phyloP scores from a whole-genome alignment of 35 echinoderm and acorn worm genomes.

The Holothuria glaberrima region DNA sequence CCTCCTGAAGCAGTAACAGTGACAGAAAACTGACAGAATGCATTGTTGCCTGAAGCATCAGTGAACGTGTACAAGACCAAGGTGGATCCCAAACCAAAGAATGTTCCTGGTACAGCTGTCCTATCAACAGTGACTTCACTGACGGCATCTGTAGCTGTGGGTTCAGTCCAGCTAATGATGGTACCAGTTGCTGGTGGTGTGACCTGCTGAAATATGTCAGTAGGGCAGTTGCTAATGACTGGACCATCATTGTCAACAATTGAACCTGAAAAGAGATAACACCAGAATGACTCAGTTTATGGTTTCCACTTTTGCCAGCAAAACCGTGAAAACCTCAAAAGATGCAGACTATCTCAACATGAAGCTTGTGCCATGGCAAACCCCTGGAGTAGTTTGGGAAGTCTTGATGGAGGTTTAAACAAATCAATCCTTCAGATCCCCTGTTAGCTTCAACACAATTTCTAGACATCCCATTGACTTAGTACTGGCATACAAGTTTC shows the following conservation, averaged over 20 bases:
- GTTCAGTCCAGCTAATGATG: conserved; percentile 65
- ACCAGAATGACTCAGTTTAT: too few relatives aligned
- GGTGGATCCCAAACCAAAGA: conserved; percentile 48
- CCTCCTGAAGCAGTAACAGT: conserved; percentile 42
- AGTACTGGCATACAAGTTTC: too few relatives aligned
- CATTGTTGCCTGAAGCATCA: conserved; percentile 61
- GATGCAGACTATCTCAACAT: too few relatives aligned
- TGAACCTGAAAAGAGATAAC: background rate
- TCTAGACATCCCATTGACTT: too few relatives aligned
- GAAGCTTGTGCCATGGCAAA: too few relatives aligned
- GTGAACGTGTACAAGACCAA: conserved; percentile 67
- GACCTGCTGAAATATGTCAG: background rate
- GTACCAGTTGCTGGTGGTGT: conserved; percentile 21
- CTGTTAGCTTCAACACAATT: too few relatives aligned
- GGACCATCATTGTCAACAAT: conserved; percentile 53
- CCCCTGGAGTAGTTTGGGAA: too few relatives aligned
- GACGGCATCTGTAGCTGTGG: conserved; percentile 80
- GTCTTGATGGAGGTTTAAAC: too few relatives aligned
- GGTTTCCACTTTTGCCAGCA: too few relatives aligned
- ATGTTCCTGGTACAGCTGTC: conserved; percentile 27
- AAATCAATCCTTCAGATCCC: too few relatives aligned
- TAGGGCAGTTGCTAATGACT: conserved; percentile 67
- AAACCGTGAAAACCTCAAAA: too few relatives aligned
- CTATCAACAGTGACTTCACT: conserved; percentile 19
- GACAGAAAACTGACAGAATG: conserved; percentile 56